phyloP scores from a whole-genome alignment of 2,888 invertebrate species.

The Stramonita haemastoma region DNA sequence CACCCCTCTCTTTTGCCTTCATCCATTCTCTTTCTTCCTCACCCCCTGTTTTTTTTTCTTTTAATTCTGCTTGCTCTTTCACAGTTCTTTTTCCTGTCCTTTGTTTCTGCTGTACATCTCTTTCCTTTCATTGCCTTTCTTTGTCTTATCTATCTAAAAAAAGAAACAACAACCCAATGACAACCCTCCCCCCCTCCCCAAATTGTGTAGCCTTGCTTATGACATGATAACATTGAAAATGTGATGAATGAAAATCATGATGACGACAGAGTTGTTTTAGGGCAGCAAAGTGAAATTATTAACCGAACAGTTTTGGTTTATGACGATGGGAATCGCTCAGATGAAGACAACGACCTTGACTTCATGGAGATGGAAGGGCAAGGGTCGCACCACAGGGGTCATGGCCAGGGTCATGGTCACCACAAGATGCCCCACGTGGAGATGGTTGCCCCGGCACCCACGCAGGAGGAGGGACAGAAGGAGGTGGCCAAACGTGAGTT shows the following conservation, averaged over 20 bases:
- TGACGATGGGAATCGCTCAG: conserved; percentile 70
- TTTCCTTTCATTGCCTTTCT: not conserved
- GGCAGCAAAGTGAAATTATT: conserved; percentile 56
- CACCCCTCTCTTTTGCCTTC: not conserved
- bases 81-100: not conserved
- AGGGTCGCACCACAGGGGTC: conserved; percentile 45
- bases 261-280: conserved; percentile 3
- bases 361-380: conserved; percentile 66
- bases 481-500: conserved; percentile 57
- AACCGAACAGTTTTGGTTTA: conserved; percentile 72
- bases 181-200: too few species aligned
- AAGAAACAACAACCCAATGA: too few species aligned
- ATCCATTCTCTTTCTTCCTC: not conserved
- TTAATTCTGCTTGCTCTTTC: not conserved
- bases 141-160: too few species aligned
- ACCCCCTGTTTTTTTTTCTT: not conserved
- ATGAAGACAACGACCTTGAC: conserved; percentile 85
- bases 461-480: conserved; percentile 81
- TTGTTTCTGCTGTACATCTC: not conserved
- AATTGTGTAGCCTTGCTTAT: too few species aligned
- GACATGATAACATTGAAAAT: too few species aligned
- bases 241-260: too few species aligned
- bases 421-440: conserved; percentile 94
- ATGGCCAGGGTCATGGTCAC: conserved; percentile 47
- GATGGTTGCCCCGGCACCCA: conserved; percentile 94